Evolutionary conservation across 2,113 vertebrate genomes (phyloP), one percentile per base, ranked within the genome.

Genomic region (Ceyx margarethae): DNA sequence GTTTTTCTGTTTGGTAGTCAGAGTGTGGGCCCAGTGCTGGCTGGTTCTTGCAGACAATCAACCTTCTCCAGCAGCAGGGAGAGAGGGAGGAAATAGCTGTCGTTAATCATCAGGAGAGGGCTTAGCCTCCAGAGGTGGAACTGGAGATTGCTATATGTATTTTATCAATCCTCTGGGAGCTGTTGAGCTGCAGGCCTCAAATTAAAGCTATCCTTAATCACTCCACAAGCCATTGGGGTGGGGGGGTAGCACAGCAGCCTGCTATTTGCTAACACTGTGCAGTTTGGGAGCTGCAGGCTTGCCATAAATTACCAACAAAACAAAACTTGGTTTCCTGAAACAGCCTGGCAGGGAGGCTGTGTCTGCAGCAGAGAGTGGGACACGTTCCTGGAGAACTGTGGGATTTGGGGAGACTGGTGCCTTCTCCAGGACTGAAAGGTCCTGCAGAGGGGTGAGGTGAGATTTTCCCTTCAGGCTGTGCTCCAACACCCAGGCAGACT

Each of bases 161-260:
- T 96, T 94, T 94, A 89, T 66, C 94, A 95, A 69, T 73, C 91
- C 80, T 90, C 21, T 85, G 87, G 89, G 94, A 79, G 67, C 90
- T 83, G 57, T 93, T 86, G 60, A 78, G 91, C 78, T 94, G 26
- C 82, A 93, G 90, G 72, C 80, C 66, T 91, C 67, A 87, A 93
- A 94, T 94, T 92, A 82, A 92, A 94, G 67, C 91, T 80, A 73
- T 90, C 73, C 29, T 95, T 95, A 96, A 95, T 95, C 90, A 93
- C 37, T 74, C 40, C 58, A 50, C 31, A 40, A 81, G 87, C 66
- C 33, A 18, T 31, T 56, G 42, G 62, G 54, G 31, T 7, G 35
- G 25, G 50, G 50, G 35, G 40, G 48, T 72, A 86, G 62, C 48
- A 35, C 56, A 75, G 29, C 71, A 91, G 61, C 87, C 37, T 92